Percentiles rank a stretch among this genome's conserved stretches.
These are phyloP conservation scores for Syngnathus floridae DNA, from an alignment of 2,113 vertebrate species.

Conservation along the genomic window DNA sequence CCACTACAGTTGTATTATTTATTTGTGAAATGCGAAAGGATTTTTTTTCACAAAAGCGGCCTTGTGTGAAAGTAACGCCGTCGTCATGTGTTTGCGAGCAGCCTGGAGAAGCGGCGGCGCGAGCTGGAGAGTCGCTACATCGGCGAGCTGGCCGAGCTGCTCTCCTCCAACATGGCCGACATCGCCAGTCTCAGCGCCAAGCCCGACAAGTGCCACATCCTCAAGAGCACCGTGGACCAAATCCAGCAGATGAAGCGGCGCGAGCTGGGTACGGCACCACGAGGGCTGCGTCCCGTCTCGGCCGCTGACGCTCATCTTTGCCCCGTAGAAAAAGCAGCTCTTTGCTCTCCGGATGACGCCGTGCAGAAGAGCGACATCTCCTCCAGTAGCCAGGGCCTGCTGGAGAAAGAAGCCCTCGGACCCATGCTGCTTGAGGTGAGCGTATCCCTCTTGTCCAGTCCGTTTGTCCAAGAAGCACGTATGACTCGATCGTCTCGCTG, in stretches of 20 bases:
- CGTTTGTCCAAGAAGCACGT: background rate
- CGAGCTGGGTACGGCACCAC: constrained; percentile 77
- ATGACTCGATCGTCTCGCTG: background rate
- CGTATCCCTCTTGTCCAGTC: background rate
- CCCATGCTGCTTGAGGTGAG: constrained; percentile 64
- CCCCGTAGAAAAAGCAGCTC: constrained; percentile 74
- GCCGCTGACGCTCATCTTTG: background rate
- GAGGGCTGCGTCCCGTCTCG: too few species aligned
- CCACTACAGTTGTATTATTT: too few species aligned
- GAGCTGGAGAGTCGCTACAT: constrained; percentile 92
- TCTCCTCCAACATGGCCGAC: constrained; percentile 89
- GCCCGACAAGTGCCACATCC: constrained; percentile 93
- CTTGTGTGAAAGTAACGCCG: background rate
- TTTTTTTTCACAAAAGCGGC: background rate
- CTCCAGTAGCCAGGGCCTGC: constrained; percentile 88
- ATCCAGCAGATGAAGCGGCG: constrained; percentile 92
- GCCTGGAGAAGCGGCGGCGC: constrained; percentile 86
- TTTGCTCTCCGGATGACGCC: constrained; percentile 77
- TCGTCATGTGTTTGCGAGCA: constrained; percentile 32
- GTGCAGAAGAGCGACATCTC: constrained; percentile 95
- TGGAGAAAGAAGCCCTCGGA: constrained; percentile 85
- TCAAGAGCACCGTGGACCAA: constrained; percentile 89
- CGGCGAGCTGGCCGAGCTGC: constrained; percentile 88
- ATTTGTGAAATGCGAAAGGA: too few species aligned
- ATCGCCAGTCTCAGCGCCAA: constrained; percentile 87